Conservation (phyloP, 2,797 vertebrate species). For the Tragopan temminckii region DNA sequence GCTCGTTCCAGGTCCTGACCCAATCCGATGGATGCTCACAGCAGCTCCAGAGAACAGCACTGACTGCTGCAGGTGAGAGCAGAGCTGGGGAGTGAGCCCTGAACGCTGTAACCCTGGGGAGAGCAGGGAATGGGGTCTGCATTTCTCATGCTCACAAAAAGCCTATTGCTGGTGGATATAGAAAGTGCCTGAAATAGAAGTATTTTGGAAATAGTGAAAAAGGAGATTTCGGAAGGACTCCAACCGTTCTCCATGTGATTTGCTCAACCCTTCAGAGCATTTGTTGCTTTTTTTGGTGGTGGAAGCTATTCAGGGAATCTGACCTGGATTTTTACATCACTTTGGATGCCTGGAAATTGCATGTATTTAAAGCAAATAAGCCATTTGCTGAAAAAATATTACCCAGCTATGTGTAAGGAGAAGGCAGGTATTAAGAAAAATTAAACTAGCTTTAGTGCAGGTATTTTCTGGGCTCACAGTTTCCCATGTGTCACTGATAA, state of each 20-base stretch:
- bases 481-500: neutral
- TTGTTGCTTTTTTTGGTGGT: conserved; percentile 28
- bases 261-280: neutral
- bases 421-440: neutral
- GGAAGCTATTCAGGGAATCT: conserved; percentile 18
- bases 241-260: conserved; percentile 26
- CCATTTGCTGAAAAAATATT: neutral
- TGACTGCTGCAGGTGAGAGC: neutral
- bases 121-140: neutral
- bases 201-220: neutral
- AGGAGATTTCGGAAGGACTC: neutral
- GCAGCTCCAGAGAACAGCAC: neutral
- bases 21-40: accelerated
- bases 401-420: neutral
- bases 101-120: neutral
- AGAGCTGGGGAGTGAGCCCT: neutral
- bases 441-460: neutral
- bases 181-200: conserved; percentile 26
- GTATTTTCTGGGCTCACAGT: neutral
- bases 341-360: neutral
- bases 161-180: neutral
- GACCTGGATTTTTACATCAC: conserved; percentile 33
- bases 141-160: neutral
- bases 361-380: neutral
- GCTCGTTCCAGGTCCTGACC: neutral